Base-by-base conservation (phyloP, 2,888 invertebrate species). In the Aleiodes testaceus region DNA sequence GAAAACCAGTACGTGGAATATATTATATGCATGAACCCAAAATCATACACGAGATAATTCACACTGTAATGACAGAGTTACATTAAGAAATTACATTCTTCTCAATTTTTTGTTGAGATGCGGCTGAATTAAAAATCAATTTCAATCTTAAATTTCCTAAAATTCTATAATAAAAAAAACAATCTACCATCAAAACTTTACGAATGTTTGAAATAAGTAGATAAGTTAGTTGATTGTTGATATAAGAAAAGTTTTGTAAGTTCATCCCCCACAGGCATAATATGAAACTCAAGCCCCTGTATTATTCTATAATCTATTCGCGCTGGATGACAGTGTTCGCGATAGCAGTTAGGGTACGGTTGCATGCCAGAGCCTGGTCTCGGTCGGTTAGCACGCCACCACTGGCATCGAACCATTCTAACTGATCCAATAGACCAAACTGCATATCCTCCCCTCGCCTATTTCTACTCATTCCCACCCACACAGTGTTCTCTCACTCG, bases 231-330 rank as follows among this genome's bases (percentile, higher is more conserved):
- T 59, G 42, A 59, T 36, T 59, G 59, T 59, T 59, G 16, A 59
- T 42, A 18, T 59, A 59, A 36, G 36, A 36, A 59, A 59, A 59
- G 36, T 59, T 59, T 18, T 16, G 36, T 18, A 9, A 59, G 59
- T 59, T 59, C 9, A 11, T 11, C 36, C 36, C 18, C 11, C 14
- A 64, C 45, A 69, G 77, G 72, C 74, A 79, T 80, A 79, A 80
- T 79, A 75, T 77, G 77, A 78, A 82, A 82, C 80, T 79, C 70
- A 75, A 30, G 72, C 22, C 53, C n/a, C 66, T 18, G 74, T 76
- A 80, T 79, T 79, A 80, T 79, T 80, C 79, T 78, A 80, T 80
- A 80, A 83, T 81, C 82, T 79, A 80, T 79, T 79, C 77, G n/a
- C 69, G 70, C 73, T 73, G 75, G 77, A 79, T 77, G 79, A 81